Percentiles rank a stretch among this genome's conserved stretches.
phyloP scores from a whole-genome alignment of 2,797 vertebrate genomes.

The Trachurus trachurus region DNA sequence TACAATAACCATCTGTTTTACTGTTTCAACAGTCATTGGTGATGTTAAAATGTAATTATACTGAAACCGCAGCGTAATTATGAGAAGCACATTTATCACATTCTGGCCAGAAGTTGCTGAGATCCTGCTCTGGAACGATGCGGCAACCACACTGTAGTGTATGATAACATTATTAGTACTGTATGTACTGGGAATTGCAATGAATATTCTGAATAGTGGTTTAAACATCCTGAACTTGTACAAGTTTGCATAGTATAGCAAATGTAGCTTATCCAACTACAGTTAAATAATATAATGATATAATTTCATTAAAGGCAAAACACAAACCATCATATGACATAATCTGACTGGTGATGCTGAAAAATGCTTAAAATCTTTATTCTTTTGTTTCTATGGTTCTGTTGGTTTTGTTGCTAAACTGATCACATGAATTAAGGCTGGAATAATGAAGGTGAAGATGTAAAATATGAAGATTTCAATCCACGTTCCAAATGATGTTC shows the following conservation, averaged over 20 bases:
- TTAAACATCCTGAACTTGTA: neutral
- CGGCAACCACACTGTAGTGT: too few species aligned
- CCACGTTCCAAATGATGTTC: neutral
- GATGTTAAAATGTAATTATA: too few species aligned
- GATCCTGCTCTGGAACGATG: too few species aligned
- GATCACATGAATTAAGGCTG: neutral
- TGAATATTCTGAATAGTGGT: neutral
- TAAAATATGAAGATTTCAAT: neutral
- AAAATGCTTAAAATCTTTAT: neutral
- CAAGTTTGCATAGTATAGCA: neutral
- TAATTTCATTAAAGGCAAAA: neutral
- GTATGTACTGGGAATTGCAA: neutral
- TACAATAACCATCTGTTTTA: too few species aligned
- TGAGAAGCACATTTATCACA: too few species aligned
- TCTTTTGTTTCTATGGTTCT: neutral
- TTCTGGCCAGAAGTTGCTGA: too few species aligned
- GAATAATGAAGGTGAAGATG: neutral
- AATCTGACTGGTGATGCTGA: neutral
- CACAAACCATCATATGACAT: neutral
- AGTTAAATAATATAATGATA: neutral
- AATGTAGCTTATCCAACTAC: neutral
- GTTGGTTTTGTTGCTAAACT: neutral
- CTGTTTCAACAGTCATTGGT: too few species aligned
- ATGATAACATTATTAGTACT: neutral
- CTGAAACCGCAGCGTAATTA: too few species aligned